Evolutionary conservation across 1,140 invertebrate species (phyloP), one percentile per base, ranked within the genome.

Genomic region (Drosophila sproati): DNA sequence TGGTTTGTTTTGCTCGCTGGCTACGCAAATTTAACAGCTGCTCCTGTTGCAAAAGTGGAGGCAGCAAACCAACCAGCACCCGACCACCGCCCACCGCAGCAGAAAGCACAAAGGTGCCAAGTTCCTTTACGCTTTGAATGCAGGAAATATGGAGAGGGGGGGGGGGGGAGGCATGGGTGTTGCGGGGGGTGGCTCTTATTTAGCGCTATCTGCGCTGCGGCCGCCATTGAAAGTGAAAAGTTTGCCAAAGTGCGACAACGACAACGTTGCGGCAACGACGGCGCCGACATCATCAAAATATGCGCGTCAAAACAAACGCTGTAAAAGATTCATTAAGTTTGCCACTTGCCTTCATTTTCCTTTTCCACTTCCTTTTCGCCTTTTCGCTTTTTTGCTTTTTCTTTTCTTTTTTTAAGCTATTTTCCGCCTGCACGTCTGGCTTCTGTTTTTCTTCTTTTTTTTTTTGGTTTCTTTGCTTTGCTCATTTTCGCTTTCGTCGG

Each of bases 161-260:
- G 10, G 10, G 2, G 34, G 47, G 52, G 43, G 35, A 3, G 68
- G 4, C 2, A 2, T n/a, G 59, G 41, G 6, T 5, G 57, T 29
- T 12, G n/a, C 29, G 35, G 37, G 28, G n/a, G n/a, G 20, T 20
- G 20, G 20, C 20, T 20, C 20, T 20, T 20, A 20, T 20, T 20
- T 20, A 1, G 34, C 45, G 29, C 8, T 28, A 6, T 39, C n/a
- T 48, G 35, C 7, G 45, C 20, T 29, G 37, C 34, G 35, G 72
- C 45, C 54, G 69, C 56, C 60, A 78, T 77, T 86, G 89, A 91
- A 91, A 91, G 89, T 91, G 89, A 91, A 91, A 91, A 91, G 79
- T 91, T 90, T 80, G 71, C 83, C 81, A 83, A 91, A 91, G 88
- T 88, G 80, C 88, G 70, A 77, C 20, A 20, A 20, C 20, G 20